phyloP scores from a whole-genome alignment of 2,888 invertebrate species.

The Nephrotoma flavescens region DNA sequence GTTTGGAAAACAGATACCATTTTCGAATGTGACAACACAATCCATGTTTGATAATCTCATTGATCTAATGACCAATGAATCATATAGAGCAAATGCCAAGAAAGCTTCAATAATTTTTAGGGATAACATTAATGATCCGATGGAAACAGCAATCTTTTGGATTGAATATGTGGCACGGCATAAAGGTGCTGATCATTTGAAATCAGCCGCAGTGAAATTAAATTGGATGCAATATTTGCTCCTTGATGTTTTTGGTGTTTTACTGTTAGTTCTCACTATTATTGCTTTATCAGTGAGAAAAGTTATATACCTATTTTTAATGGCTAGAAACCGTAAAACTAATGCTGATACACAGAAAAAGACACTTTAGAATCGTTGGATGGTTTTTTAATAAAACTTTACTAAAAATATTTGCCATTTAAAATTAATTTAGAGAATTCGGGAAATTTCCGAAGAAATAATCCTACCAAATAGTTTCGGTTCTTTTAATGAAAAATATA shows the following conservation, averaged over 20 bases:
- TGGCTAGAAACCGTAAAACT: background rate
- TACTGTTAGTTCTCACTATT: slow-evolving; percentile 15
- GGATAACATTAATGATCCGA: slow-evolving; percentile 39
- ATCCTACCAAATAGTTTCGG: too few relatives aligned
- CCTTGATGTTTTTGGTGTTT: slow-evolving; percentile 37
- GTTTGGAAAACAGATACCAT: slow-evolving; percentile 12
- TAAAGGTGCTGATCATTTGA: slow-evolving; percentile 29
- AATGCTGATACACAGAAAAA: background rate
- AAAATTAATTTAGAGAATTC: too few relatives aligned
- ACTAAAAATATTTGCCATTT: too few relatives aligned
- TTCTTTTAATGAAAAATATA: too few relatives aligned
- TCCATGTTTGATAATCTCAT: slow-evolving; percentile 25
- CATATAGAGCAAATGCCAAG: slow-evolving; percentile 29
- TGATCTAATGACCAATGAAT: slow-evolving; percentile 25
- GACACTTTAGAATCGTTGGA: background rate
- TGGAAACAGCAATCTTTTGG: slow-evolving; percentile 44
- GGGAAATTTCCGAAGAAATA: too few relatives aligned
- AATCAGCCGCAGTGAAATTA: slow-evolving; percentile 29
- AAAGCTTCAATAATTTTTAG: slow-evolving; percentile 35
- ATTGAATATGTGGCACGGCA: slow-evolving; percentile 39
- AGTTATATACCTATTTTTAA: background rate
- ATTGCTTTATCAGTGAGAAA: background rate
- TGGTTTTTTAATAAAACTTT: too few relatives aligned
- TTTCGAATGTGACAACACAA: slow-evolving; percentile 25
- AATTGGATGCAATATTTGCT: slow-evolving; percentile 30